These are phyloP conservation scores for Staurois parvus DNA, from an alignment of 2,797 vertebrate species.

Conservation along the genomic window DNA sequence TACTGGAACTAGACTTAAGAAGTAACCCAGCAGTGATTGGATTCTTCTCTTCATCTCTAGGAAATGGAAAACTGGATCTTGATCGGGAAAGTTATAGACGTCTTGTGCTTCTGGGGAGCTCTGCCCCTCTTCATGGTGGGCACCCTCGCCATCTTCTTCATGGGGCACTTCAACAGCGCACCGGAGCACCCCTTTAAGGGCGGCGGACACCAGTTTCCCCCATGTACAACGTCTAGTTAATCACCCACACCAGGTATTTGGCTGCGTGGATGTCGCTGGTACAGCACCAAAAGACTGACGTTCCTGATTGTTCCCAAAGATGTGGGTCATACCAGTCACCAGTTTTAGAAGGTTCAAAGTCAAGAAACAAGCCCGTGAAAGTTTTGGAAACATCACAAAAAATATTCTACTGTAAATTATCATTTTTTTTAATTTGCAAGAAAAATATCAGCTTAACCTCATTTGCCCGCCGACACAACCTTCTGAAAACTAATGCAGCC, in stretches of 20 bases:
- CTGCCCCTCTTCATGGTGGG: slow-evolving; percentile 85
- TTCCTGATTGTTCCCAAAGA: too few species aligned
- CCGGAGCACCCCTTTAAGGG: slow-evolving; percentile 83
- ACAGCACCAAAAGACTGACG: too few species aligned
- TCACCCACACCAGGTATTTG: background rate
- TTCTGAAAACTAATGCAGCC: too few species aligned
- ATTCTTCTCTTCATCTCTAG: slow-evolving; percentile 63
- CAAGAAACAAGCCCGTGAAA: background rate
- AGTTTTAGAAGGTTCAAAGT: background rate
- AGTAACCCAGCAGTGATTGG: too few species aligned
- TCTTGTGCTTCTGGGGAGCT: slow-evolving; percentile 89
- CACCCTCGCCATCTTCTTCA: slow-evolving; percentile 87
- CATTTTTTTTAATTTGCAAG: background rate
- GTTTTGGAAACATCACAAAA: background rate
- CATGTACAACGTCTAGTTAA: background rate
- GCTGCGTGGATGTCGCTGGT: too few species aligned
- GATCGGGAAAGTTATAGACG: slow-evolving; percentile 91
- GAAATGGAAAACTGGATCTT: slow-evolving; percentile 89
- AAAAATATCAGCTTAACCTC: background rate
- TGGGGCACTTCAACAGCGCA: slow-evolving; percentile 84
- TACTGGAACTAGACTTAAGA: too few species aligned
- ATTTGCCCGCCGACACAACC: too few species aligned
- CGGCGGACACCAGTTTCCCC: background rate
- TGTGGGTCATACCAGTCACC: too few species aligned
- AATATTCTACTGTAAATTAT: slow-evolving; percentile 20